Evolutionary conservation across 2,888 invertebrate genomes (phyloP).

Genomic region (Hipparchia semele): DNA sequence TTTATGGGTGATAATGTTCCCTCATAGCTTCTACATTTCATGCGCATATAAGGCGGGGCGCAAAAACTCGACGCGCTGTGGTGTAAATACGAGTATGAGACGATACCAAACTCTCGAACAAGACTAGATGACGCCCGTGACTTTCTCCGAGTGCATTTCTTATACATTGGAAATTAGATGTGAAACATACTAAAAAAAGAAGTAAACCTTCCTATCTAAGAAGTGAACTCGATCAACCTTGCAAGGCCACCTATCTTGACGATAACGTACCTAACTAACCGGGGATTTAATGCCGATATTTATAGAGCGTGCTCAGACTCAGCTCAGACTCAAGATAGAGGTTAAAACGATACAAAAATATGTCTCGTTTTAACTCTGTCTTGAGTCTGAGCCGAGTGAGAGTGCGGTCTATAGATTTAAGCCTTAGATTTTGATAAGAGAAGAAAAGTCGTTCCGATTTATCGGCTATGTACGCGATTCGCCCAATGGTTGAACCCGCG

Average conservation of each 20-base stretch:
- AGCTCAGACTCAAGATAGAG: too few relatives aligned
- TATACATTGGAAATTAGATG: conserved; percentile 13
- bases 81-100: conserved; percentile 15
- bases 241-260: not conserved
- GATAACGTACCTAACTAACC: too few relatives aligned
- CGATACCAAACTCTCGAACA: conserved; percentile 37
- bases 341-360: too few relatives aligned
- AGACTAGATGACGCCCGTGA: conserved; percentile 27
- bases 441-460: too few relatives aligned
- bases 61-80: conserved; percentile 39
- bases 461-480: too few relatives aligned
- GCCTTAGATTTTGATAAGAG: too few relatives aligned
- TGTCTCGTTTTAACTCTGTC: too few relatives aligned
- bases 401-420: too few relatives aligned
- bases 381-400: too few relatives aligned
- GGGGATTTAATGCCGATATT: too few relatives aligned
- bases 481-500: too few relatives aligned
- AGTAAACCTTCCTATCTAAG: not conserved
- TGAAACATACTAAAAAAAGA: conserved; percentile 1
- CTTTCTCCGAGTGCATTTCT: conserved; percentile 31
- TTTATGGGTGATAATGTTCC: conserved; percentile 35
- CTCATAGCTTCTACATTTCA: conserved; percentile 36
- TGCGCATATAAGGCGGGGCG: conserved; percentile 34
- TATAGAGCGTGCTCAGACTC: too few relatives aligned
- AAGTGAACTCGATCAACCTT: not conserved